Evolutionary conservation across 2,888 invertebrate species (phyloP).

Genomic region (Tenthredo amoena): DNA sequence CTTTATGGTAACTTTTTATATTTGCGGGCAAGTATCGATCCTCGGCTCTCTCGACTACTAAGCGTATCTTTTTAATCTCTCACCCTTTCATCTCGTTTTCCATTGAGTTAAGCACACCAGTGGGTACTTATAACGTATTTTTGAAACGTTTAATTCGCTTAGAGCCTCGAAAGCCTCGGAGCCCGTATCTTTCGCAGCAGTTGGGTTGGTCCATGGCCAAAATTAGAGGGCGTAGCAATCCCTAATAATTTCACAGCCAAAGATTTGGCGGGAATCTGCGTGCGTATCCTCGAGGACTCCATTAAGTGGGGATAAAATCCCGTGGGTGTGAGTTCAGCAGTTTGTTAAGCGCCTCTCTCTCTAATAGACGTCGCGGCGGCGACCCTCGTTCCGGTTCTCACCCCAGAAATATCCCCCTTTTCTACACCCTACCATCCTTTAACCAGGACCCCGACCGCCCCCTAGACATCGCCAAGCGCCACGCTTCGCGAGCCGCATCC

Average conservation of each 20-base stretch:
- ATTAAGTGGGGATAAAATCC: constrained; percentile 75
- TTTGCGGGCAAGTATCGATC: neutral
- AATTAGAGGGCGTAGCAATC: constrained; percentile 49
- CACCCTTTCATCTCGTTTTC: constrained; percentile 33
- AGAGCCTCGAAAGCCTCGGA: neutral
- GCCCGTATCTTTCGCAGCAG: constrained; percentile 31
- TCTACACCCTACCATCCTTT: constrained; percentile 12
- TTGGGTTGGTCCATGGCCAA: constrained; percentile 31
- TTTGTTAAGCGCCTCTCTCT: constrained; percentile 71
- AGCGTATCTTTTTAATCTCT: constrained; percentile 36
- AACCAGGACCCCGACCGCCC: constrained; percentile 31
- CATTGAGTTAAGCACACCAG: constrained; percentile 21
- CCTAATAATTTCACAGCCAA: constrained; percentile 48
- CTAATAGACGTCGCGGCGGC: constrained; percentile 51
- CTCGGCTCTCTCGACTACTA: neutral
- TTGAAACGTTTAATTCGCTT: constrained; percentile 25
- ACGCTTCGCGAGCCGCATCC: constrained; percentile 55
- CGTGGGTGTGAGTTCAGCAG: constrained; percentile 74
- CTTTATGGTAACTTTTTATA: constrained; percentile 22
- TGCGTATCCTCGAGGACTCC: constrained; percentile 71
- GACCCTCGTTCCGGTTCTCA: constrained; percentile 47
- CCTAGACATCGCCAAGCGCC: constrained; percentile 50
- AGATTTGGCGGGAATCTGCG: constrained; percentile 62
- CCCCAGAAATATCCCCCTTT: constrained; percentile 2
- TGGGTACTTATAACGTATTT: constrained; percentile 6